Base-by-base conservation (phyloP, 2,888 invertebrate species). In the Therioaphis trifolii region DNA sequence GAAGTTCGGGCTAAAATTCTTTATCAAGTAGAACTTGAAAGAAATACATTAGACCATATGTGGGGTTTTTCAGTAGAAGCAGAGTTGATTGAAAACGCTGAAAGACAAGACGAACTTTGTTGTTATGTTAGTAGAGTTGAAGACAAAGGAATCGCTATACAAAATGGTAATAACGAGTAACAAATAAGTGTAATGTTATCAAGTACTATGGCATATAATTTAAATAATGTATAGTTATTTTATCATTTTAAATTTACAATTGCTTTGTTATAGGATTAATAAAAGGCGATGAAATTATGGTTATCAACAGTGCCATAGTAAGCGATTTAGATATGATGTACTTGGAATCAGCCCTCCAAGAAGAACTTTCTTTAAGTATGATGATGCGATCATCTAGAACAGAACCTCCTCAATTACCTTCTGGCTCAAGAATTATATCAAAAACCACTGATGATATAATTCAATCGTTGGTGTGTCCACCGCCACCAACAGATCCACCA, bases 241-340 rank as follows among this genome's bases (percentile, higher is more conserved):
- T 21, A 12, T 5, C 35, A 11, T 29, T 55, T 52, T 72, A 15
- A 18, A 29, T 43, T 5, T 43, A 15, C 2, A 43, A 75, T 72
- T 55, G 40, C 14, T 69, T n/a, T 43, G 15, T 84, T 84, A 9
- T 91, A 98, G 98, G 98, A 88, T 94, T 98, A 89, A 96, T 97
- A 90, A 96, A 97, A 91, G 95, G 97, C 88, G 98, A 98, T 90
- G 98, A 98, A 91, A 97, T 98, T 89, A 96, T 98, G 94, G 97
- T 98, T 89, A 97, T 98, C 91, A 98, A 98, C 91, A 96, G 97
- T 86, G 97, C 97, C 87, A 96, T 98, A 89, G 97, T 98, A 87
- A 96, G 96, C 88, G 98, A 98, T 91, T 92, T 98, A 90, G 98
- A 98, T 92, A 98, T 98, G 98, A 98, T 98, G 95, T 98, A 97